These are phyloP conservation scores for Allolobophora icterica DNA, from an alignment of 2,888 invertebrate species.

Conservation along the genomic window DNA sequence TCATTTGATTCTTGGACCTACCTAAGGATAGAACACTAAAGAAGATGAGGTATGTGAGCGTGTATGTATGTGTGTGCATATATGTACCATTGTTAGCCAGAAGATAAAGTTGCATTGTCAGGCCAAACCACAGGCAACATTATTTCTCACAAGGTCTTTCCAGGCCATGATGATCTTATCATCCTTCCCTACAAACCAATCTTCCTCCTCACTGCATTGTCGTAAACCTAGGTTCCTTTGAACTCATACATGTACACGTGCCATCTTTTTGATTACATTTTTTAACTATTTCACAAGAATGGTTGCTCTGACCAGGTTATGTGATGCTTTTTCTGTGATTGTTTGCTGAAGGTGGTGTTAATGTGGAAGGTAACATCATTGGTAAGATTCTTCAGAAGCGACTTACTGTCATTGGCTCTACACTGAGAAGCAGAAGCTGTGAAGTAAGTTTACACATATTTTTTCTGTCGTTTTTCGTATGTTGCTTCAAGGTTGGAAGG, in stretches of 20 bases:
- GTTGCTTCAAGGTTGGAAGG: background rate
- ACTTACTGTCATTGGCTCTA: constrained; percentile 45
- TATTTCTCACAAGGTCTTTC: background rate
- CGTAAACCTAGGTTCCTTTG: background rate
- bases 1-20: too few species aligned
- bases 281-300: background rate
- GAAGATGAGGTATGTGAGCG: too few species aligned
- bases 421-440: constrained; percentile 54
- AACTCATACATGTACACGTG: background rate
- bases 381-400: constrained; percentile 59
- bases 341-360: constrained; percentile 56
- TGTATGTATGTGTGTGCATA: too few species aligned
- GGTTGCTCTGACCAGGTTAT: background rate
- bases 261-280: background rate
- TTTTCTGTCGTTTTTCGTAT: background rate
- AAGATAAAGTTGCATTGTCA: background rate
- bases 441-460: constrained; percentile 45
- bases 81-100: background rate
- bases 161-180: too few species aligned
- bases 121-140: background rate
- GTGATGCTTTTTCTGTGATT: too few species aligned
- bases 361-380: constrained; percentile 57
- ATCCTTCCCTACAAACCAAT: background rate
- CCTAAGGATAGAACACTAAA: too few species aligned
- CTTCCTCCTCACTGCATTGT: background rate